Conservation (phyloP, 2,113 vertebrate species). For the Caracal caracal region DNA sequence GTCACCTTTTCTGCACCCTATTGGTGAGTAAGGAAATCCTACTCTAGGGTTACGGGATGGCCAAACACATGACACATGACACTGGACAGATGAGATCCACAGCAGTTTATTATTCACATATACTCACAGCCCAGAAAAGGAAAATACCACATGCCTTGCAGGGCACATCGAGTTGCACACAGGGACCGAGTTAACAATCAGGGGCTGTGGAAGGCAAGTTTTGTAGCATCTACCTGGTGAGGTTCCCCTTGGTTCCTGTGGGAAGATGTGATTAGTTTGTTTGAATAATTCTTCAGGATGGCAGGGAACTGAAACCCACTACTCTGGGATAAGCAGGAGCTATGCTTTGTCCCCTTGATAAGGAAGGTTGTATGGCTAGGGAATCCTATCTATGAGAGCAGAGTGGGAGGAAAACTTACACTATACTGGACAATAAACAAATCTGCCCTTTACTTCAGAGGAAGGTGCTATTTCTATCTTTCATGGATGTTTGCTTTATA, state of each 20-base stretch:
- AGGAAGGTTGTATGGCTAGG: neutral
- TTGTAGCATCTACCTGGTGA: neutral
- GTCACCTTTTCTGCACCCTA: neutral
- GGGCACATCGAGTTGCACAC: neutral
- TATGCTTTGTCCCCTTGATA: neutral
- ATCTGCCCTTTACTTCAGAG: neutral
- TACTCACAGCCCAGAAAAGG: neutral
- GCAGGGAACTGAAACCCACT: neutral
- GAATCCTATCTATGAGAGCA: neutral
- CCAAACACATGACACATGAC: neutral
- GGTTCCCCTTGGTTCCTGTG: neutral
- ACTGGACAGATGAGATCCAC: neutral
- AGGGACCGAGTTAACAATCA: neutral
- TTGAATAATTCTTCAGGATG: constrained; percentile 33
- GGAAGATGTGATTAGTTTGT: neutral
- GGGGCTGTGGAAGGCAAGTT: neutral
- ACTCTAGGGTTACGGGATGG: neutral
- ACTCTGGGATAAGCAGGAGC: neutral
- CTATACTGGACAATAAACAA: neutral
- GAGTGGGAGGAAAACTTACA: neutral
- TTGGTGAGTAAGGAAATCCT: neutral
- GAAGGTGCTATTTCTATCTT: neutral
- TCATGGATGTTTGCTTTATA: neutral
- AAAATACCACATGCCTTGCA: neutral
- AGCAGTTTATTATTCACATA: neutral